A percentile compares a stretch with the other conserved stretches of the same genome.
These are phyloP conservation scores for Campoplex nolae DNA, from an alignment of 2,888 invertebrate species.

Conservation along the genomic window DNA sequence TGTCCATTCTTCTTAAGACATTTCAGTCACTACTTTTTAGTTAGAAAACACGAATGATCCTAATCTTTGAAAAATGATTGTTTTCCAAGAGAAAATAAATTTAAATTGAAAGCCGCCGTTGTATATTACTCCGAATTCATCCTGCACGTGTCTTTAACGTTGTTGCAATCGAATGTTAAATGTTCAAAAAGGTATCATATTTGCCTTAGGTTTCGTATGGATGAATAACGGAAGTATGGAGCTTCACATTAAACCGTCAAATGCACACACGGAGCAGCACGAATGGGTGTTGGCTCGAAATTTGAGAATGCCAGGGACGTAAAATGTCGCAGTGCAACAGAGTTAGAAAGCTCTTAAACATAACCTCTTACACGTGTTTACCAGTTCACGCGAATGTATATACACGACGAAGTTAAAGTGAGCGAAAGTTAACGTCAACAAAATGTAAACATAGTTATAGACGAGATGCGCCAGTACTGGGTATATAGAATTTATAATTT, in stretches of 20 bases:
- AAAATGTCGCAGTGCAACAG: constrained; percentile 9
- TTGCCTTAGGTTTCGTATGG: neutral
- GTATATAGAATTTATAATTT: constrained; percentile 15
- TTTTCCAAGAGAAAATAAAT: neutral
- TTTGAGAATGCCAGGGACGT: constrained; percentile 15
- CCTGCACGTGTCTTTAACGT: neutral
- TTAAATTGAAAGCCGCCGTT: neutral
- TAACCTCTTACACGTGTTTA: constrained; percentile 6
- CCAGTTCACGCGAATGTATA: constrained; percentile 1
- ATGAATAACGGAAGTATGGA: neutral
- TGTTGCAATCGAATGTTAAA: neutral
- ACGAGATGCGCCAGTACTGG: neutral
- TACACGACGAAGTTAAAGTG: neutral
- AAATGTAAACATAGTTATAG: neutral
- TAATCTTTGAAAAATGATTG: neutral
- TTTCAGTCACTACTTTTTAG: too few species aligned
- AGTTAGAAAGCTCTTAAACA: constrained; percentile 13
- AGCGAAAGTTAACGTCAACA: constrained; percentile 18
- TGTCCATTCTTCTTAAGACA: too few species aligned
- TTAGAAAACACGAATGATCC: too few species aligned
- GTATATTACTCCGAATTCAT: neutral
- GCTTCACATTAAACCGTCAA: constrained; percentile 18
- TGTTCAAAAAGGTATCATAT: neutral
- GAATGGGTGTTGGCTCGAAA: neutral
- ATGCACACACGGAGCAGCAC: neutral